phyloP scores from a whole-genome alignment of 1,140 invertebrate species.

The Rhysida immarginata region DNA sequence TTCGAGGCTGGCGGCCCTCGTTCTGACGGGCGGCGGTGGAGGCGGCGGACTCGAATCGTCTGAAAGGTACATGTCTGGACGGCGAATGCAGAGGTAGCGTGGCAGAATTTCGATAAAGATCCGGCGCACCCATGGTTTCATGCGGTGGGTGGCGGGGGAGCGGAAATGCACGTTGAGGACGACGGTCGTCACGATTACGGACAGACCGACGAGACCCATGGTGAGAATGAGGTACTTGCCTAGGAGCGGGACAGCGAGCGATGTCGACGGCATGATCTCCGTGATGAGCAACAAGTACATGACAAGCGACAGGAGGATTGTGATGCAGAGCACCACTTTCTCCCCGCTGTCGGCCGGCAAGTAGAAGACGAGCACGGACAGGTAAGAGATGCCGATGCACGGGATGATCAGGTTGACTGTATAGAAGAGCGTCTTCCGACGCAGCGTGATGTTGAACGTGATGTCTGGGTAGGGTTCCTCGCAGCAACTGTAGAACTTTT shows the following conservation, averaged over 20 bases:
- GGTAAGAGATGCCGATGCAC: slow-evolving; percentile 89
- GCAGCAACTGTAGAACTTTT: slow-evolving; percentile 79
- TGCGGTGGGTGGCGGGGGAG: slow-evolving; percentile 83
- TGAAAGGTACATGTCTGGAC: slow-evolving; percentile 18
- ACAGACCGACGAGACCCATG: slow-evolving; percentile 96
- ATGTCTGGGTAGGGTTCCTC: slow-evolving; percentile 56
- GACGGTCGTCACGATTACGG: slow-evolving; percentile 93
- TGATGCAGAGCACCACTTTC: slow-evolving; percentile 93
- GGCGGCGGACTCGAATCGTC: slow-evolving; percentile 7
- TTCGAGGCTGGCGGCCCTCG: background rate
- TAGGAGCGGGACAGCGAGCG: slow-evolving; percentile 87
- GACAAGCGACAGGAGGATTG: slow-evolving; percentile 92
- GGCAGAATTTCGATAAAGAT: slow-evolving; percentile 82
- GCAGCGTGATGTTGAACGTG: slow-evolving; percentile 91
- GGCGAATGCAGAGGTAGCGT: slow-evolving; percentile 36
- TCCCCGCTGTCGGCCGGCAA: slow-evolving; percentile 95
- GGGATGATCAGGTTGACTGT: slow-evolving; percentile 93
- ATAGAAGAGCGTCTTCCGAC: slow-evolving; percentile 93
- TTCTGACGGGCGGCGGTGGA: background rate
- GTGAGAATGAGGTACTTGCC: slow-evolving; percentile 98
- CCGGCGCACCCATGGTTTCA: slow-evolving; percentile 75
- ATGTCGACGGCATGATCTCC: slow-evolving; percentile 99
- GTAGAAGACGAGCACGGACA: slow-evolving; percentile 97
- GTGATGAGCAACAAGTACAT: slow-evolving; percentile 96
- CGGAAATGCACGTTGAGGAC: slow-evolving; percentile 98